Percentiles rank a stretch among this genome's conserved stretches.
Conservation (phyloP, 2,888 invertebrate genomes). For the Diaprepes abbreviatus region DNA sequence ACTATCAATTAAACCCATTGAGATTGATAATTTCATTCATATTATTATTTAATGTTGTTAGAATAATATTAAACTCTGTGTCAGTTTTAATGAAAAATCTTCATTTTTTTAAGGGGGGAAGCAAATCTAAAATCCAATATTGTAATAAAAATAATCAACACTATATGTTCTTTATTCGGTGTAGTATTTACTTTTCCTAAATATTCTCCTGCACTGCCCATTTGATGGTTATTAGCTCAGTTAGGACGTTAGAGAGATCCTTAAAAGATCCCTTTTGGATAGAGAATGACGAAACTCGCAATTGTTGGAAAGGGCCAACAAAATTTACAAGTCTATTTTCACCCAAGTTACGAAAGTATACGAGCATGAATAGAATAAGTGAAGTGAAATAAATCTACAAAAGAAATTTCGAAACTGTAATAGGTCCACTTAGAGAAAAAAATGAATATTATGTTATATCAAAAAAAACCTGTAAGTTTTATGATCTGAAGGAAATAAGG, state of each 20-base stretch:
- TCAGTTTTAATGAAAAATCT: too few species aligned
- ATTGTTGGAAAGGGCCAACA: slow-evolving; percentile 11
- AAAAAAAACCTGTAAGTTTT: too few species aligned
- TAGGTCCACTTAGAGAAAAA: not conserved
- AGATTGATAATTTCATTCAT: too few species aligned
- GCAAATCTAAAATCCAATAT: too few species aligned
- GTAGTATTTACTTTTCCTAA: slow-evolving; percentile 4
- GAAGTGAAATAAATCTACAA: slow-evolving; percentile 15
- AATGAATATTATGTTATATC: too few species aligned
- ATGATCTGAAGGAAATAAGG: too few species aligned
- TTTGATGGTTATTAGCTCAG: slow-evolving; percentile 17
- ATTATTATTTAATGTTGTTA: too few species aligned
- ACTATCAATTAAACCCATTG: too few species aligned
- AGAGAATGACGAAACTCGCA: slow-evolving; percentile 26
- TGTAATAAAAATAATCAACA: not conserved
- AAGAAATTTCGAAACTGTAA: not conserved
- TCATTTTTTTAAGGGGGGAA: too few species aligned
- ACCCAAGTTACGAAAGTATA: slow-evolving; percentile 6
- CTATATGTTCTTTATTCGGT: not conserved
- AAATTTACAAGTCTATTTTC: slow-evolving; percentile 29
- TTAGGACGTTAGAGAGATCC: slow-evolving; percentile 19
- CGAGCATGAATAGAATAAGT: slow-evolving; percentile 18
- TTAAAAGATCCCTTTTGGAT: slow-evolving; percentile 15
- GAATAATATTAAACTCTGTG: too few species aligned
- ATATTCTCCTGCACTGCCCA: slow-evolving; percentile 5